A percentile compares a stretch with the other conserved stretches of the same genome.
phyloP scores from a whole-genome alignment of 2,113 vertebrate genomes.

The Pristiophorus japonicus region DNA sequence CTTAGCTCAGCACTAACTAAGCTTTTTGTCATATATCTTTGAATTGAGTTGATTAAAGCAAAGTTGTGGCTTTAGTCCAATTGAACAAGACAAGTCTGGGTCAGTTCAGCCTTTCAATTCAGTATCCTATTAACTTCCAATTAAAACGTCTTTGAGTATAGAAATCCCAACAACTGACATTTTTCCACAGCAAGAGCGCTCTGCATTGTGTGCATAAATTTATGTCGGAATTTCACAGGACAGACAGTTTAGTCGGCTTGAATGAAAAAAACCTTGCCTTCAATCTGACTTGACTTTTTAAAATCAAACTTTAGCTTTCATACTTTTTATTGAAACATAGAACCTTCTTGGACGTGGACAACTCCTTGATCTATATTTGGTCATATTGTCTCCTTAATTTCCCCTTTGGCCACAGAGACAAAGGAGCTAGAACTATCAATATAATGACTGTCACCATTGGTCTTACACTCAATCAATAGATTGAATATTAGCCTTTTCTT shows the following conservation, averaged over 20 bases:
- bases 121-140: not conserved
- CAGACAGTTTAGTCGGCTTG: not conserved
- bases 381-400: not conserved
- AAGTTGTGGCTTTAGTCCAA: not conserved
- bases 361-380: not conserved
- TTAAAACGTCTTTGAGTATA: not conserved
- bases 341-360: not conserved
- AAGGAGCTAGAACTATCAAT: not conserved
- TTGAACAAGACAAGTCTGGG: not conserved
- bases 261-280: not conserved
- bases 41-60: not conserved
- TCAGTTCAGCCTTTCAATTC: not conserved
- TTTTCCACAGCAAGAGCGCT: not conserved
- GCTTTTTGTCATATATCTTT: not conserved
- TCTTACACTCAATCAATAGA: not conserved
- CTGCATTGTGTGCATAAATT: not conserved
- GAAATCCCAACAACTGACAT: not conserved
- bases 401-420: not conserved
- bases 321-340: not conserved
- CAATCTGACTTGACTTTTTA: not conserved
- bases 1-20: not conserved
- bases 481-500: not conserved
- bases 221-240: not conserved
- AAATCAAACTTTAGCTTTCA: not conserved
- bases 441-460: not conserved